Base-by-base conservation (phyloP, 2,113 vertebrate genomes). In the Gobiocypris rarus region DNA sequence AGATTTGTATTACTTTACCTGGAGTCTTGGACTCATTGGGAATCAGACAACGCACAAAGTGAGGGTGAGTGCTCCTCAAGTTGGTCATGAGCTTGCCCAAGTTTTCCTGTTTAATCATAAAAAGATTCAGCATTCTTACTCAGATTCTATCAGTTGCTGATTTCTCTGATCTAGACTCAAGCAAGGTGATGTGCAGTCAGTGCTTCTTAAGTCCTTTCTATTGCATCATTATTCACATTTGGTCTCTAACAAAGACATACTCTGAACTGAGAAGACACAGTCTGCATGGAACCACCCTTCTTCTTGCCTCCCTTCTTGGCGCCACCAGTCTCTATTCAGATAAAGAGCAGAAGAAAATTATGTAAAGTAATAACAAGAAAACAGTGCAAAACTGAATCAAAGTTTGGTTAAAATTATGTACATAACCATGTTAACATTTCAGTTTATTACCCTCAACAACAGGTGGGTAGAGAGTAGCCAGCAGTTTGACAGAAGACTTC, bases 41-140 rank as follows among this genome's bases (percentile, higher is more conserved):
- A 83, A 89, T 89, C 63, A 89, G 24, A 3, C 88, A 89, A 61
- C 86, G 88, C 59, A 24, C 59, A 63, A 63, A 63, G 24, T 63
- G 59, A 54, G 88, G 88, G 58, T 89, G 88, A 5, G 88, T 89
- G 73, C 82, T 82, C 50, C 86, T 89, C 74, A 89, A 79, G 74
- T 89, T 89, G 82, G 86, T 89, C 88, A 89, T 89, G n/a, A 89
- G 75, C 28, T 87, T 89, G 26, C 84, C 86, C 74, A 87, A 82
- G 63, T 87, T 87, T 31, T 87, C 86, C 84, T 87, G 81, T 78
- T 54, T 7, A 38, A 38, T 38, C 5, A 38, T 38, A 6, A 7
- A 38, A 38, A 38, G 38, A 38, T 38, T 38, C 38, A 38, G 38
- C 38, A 38, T 38, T 38, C n/a, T n/a, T n/a, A n/a, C n/a, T n/a